Base-by-base conservation (phyloP, 2,888 invertebrate genomes). In the Drosophila merina region DNA sequence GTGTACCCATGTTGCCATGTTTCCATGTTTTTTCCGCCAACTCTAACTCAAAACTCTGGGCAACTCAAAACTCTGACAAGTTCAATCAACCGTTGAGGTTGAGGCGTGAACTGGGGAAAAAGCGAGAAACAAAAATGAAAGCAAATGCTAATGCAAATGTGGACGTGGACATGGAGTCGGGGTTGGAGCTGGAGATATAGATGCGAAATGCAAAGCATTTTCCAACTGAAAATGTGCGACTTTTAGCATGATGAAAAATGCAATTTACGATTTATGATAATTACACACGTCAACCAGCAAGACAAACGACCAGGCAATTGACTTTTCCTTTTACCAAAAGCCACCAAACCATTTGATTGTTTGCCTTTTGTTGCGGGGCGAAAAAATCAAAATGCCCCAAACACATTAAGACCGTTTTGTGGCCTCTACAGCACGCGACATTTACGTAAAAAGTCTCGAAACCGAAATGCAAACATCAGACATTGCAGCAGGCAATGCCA, bases 71-170 rank as follows among this genome's bases (percentile, higher is more conserved):
- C 78, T 79, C 74, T 64, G 77, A 77, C 75, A 87, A 87, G 82
- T 83, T 83, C 82, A 83, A 83, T 83, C 82, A 83, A 83, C 82
- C 86, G 72, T 79, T 77, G 82, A 71, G 81, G 74, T 78, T 85
- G 70, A 87, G 86, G 87, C 82, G 87, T 82, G 76, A 85, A 85
- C 72, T 79, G 55, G 49, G 73, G 68, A 55, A 74, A 57, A 50
- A 40, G 38, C 60, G 48, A 40, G 20, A 48, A 47, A 56, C 26
- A 45, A 45, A 54, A 74, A 76, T 45, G 72, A 76, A 69, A 55
- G 49, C 54, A 50, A 55, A 49, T 67, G 64, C 20, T 48, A 66
- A 84, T 80, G 84, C 70, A 57, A 79, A 71, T 80, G 67, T 73
- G 66, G 81, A 48, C 36, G 38, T 26, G 30, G 49, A 49, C 45